These are phyloP conservation scores for Chaetophractus vellerosus DNA, from an alignment of 2,797 vertebrate species.

Conservation along the genomic window DNA sequence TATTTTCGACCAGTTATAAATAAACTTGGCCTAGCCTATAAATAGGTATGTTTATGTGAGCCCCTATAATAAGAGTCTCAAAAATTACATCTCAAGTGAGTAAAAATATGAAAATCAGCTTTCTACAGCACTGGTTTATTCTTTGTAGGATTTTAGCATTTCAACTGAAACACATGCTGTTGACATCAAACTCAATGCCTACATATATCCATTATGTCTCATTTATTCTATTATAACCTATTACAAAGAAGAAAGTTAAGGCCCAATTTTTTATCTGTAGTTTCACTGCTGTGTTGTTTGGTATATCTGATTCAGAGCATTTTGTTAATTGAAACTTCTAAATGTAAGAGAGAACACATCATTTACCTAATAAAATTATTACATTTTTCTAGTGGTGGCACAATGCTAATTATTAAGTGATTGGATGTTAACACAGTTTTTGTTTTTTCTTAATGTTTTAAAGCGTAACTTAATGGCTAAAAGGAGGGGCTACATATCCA, in stretches of 20 bases:
- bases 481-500: neutral
- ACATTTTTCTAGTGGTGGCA: neutral
- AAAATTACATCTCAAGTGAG: neutral
- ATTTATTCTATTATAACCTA: neutral
- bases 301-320: neutral
- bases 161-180: constrained; percentile 12
- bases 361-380: neutral
- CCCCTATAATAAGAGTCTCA: neutral
- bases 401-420: neutral
- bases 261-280: neutral
- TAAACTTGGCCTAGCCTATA: neutral
- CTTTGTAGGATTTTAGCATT: neutral
- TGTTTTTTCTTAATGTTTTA: neutral
- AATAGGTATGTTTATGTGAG: neutral
- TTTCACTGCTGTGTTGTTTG: neutral
- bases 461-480: neutral
- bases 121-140: neutral
- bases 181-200: constrained; percentile 28
- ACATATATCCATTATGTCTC: neutral
- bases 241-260: neutral
- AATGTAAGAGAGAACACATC: neutral
- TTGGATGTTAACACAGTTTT: neutral
- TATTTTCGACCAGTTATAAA: constrained; percentile 29
- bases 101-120: constrained; percentile 20
- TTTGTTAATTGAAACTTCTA: neutral